Evolutionary conservation across 2,797 vertebrate genomes (phyloP), one percentile per base, ranked within the genome.

Genomic region (Periophthalmus magnuspinnatus): DNA sequence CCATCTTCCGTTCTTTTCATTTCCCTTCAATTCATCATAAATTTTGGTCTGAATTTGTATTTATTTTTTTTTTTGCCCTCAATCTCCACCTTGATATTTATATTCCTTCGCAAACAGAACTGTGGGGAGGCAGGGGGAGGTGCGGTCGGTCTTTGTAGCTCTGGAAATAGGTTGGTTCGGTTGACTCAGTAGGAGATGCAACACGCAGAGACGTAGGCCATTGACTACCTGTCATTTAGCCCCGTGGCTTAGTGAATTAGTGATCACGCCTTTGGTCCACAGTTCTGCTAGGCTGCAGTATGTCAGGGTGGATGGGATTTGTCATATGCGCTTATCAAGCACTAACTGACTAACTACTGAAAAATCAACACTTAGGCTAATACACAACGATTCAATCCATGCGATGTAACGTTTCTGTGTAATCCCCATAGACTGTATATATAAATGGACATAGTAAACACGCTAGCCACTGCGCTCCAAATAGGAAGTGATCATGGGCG

Each of bases 171-270:
- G 72, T 82, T 83, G 81, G 80, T 82, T 74, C 21, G 54, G 65
- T 71, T 11, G 58, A 76, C 81, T 75, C 83, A 14, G 65, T 71
- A 50, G 86, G 75, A 80, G 74, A 69, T 70, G 48, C 72, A 68
- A 67, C 80, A 73, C 74, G 76, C 77, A 66, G 78, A 79, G 82
- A 80, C 77, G 77, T 75, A 82, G 80, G 70, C 79, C 86, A 87
- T 81, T 89, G 83, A 90, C 88, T 86, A 83, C 74, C 80, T 84
- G 88, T 89, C 86, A 85, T 91, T 92, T 90, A 88, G 82, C 79
- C 65, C 66, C 11, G 32, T 54, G 82, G 83, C 74, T 82, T 73
- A 84, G 79, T 78, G 75, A 90, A 88, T 91, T 84, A 75, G 73
- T 87, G 87, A 87, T 82, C 57, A 74, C 14, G 56, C 72, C 71